Percentiles rank a stretch among this genome's conserved stretches.
These are phyloP conservation scores for Druceiella hillmani DNA, from an alignment of 2,888 invertebrate genomes.

Conservation along the genomic window DNA sequence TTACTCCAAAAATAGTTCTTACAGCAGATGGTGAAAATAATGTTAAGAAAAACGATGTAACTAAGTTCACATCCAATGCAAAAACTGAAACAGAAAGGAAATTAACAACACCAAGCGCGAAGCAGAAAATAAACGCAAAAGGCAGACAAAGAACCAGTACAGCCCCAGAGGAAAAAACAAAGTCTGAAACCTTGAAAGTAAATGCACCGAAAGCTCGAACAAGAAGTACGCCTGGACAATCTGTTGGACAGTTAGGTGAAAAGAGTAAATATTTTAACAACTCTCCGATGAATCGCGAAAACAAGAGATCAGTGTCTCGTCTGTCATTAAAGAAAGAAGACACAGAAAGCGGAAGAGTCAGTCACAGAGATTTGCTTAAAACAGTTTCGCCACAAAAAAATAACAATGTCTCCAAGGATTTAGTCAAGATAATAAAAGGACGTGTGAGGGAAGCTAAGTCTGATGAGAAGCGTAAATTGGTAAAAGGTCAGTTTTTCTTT, in stretches of 20 bases:
- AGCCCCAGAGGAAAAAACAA: no score
- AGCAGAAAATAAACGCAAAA: no score
- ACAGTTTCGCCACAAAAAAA: conserved; percentile 28
- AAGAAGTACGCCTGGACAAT: conserved; percentile 33
- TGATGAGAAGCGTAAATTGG: conserved; percentile 32
- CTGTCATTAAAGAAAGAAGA: conserved; percentile 21
- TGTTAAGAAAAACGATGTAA: no score
- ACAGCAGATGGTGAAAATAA: no score
- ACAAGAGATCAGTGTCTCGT: conserved; percentile 23
- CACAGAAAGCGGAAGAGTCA: conserved; percentile 36
- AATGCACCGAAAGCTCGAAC: conserved; percentile 33
- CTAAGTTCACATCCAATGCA: no score
- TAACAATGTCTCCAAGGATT: conserved; percentile 44
- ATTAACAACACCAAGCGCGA: no score
- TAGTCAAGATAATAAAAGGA: conserved; percentile 48
- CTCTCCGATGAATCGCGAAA: conserved; percentile 16
- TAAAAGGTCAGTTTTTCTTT: conserved; percentile 32
- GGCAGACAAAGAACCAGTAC: no score
- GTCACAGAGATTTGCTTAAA: conserved; percentile 37
- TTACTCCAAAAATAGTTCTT: no score
- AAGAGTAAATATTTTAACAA: conserved; percentile 38
- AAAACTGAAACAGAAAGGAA: no score
- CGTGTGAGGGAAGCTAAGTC: conserved; percentile 44
- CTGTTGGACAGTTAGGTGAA: conserved; percentile 25
- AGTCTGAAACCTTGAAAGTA: no score